Evolutionary conservation across 2,888 invertebrate genomes (phyloP).

Genomic region (Pegoplata infirma): DNA sequence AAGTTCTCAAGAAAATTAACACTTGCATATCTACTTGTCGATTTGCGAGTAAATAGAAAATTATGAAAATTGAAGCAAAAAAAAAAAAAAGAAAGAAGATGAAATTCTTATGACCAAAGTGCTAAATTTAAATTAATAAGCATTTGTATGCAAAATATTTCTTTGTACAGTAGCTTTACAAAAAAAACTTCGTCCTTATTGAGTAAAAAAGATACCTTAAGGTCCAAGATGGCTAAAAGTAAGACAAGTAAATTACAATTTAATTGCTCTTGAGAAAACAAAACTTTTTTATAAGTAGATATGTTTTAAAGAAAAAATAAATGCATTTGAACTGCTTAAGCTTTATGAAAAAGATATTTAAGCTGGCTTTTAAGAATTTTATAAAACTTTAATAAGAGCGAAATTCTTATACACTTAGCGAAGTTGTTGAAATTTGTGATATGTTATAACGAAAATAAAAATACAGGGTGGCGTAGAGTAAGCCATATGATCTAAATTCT

Average conservation of each 20-base stretch:
- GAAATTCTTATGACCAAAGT: conserved; percentile 53
- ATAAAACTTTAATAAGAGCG: too few relatives aligned
- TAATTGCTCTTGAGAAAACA: conserved; percentile 58
- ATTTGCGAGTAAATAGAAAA: conserved; percentile 34
- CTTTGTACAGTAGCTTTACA: not conserved
- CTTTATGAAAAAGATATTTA: conserved; percentile 19
- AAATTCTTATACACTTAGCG: too few relatives aligned
- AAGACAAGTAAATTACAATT: conserved; percentile 63
- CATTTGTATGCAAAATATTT: conserved; percentile 59
- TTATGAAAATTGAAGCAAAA: conserved; percentile 38
- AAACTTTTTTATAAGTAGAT: conserved; percentile 24
- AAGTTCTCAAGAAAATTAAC: conserved; percentile 62
- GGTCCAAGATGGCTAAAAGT: conserved; percentile 44
- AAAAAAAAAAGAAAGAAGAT: not conserved
- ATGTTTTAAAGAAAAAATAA: conserved; percentile 20
- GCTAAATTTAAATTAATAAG: conserved; percentile 63
- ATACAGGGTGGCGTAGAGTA: too few relatives aligned
- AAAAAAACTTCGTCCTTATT: conserved; percentile 38
- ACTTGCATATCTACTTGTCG: conserved; percentile 55
- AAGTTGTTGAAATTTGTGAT: too few relatives aligned
- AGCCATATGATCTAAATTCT: too few relatives aligned
- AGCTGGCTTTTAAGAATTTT: too few relatives aligned
- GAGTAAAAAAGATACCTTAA: conserved; percentile 55
- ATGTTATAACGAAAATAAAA: too few relatives aligned
- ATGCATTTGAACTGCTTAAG: conserved; percentile 35